Evolutionary conservation across 2,888 invertebrate species (phyloP).

Genomic region (Eupithecia subumbrata): DNA sequence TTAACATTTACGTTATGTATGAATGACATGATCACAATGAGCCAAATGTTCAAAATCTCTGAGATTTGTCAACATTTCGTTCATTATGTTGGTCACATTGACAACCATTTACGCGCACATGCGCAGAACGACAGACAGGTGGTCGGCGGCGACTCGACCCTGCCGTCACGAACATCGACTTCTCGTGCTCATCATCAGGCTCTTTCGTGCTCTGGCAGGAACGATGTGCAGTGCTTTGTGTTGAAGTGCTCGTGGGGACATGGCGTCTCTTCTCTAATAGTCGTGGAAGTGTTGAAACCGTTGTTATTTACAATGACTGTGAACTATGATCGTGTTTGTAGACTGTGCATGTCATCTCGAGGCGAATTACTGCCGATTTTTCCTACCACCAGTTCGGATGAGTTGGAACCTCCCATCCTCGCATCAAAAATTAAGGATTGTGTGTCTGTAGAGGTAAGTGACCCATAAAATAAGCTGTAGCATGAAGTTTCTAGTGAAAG

Average conservation of each 20-base stretch:
- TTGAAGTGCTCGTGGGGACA: slow-evolving; percentile 83
- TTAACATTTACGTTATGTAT: not conserved
- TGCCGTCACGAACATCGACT: slow-evolving; percentile 83
- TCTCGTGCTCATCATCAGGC: slow-evolving; percentile 85
- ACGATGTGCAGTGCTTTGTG: slow-evolving; percentile 83
- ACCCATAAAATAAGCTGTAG: slow-evolving; percentile 64
- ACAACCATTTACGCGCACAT: slow-evolving; percentile 80
- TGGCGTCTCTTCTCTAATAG: slow-evolving; percentile 79
- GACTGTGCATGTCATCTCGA: slow-evolving; percentile 86
- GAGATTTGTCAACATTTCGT: slow-evolving; percentile 57
- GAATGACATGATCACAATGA: not conserved
- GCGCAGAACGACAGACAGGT: slow-evolving; percentile 85
- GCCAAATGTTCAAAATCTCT: slow-evolving; percentile 60
- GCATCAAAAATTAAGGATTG: slow-evolving; percentile 86
- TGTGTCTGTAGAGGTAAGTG: slow-evolving; percentile 87
- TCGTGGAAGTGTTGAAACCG: slow-evolving; percentile 69
- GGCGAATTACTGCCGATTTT: slow-evolving; percentile 86
- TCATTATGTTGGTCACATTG: slow-evolving; percentile 71
- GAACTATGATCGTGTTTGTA: slow-evolving; percentile 84
- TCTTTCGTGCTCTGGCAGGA: slow-evolving; percentile 82
- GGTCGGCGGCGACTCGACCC: slow-evolving; percentile 82
- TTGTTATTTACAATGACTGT: slow-evolving; percentile 83
- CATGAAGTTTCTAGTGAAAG: slow-evolving; percentile 79
- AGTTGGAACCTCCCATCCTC: slow-evolving; percentile 81
- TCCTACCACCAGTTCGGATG: slow-evolving; percentile 82